Conservation (phyloP, 2,888 invertebrate genomes). For the Andrena bicolor region DNA sequence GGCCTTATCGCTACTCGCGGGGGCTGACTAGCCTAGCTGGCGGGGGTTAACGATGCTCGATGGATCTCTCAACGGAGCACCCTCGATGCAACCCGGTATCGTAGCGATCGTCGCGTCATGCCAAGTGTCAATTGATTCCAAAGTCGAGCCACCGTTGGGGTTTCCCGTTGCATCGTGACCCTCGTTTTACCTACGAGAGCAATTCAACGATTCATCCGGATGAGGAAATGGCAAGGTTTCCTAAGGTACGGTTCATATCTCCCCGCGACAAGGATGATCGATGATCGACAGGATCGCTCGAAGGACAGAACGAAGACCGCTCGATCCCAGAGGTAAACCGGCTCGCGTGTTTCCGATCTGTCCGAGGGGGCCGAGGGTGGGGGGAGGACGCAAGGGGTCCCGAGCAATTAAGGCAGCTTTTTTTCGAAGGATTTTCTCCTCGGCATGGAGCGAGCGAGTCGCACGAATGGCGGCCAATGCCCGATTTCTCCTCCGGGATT, state of each 20-base stretch:
- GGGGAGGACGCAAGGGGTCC: constrained; percentile 5
- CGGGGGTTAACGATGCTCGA: constrained; percentile 39
- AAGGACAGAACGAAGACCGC: constrained; percentile 40
- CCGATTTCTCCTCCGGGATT: constrained; percentile 78
- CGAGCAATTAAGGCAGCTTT: constrained; percentile 75
- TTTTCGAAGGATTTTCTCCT: constrained; percentile 66
- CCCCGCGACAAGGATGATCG: constrained; percentile 32
- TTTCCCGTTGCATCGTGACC: neutral
- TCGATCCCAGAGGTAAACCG: constrained; percentile 45
- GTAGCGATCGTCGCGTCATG: neutral
- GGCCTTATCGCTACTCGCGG: constrained; percentile 50
- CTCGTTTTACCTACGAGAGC: too few species aligned
- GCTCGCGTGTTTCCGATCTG: constrained; percentile 54
- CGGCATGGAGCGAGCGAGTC: constrained; percentile 56
- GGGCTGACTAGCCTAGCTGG: constrained; percentile 30
- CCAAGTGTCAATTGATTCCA: constrained; percentile 28
- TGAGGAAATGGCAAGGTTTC: neutral
- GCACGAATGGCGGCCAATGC: constrained; percentile 79
- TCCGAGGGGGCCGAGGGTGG: constrained; percentile 8
- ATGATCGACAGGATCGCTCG: constrained; percentile 41
- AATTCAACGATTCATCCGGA: neutral
- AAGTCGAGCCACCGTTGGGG: neutral
- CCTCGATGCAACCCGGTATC: neutral
- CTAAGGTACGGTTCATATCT: constrained; percentile 7
- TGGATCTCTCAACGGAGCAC: constrained; percentile 3